Evolutionary conservation across 1,140 invertebrate species (phyloP), one percentile per base, ranked within the genome.

Genomic region (Myzus persicae): DNA sequence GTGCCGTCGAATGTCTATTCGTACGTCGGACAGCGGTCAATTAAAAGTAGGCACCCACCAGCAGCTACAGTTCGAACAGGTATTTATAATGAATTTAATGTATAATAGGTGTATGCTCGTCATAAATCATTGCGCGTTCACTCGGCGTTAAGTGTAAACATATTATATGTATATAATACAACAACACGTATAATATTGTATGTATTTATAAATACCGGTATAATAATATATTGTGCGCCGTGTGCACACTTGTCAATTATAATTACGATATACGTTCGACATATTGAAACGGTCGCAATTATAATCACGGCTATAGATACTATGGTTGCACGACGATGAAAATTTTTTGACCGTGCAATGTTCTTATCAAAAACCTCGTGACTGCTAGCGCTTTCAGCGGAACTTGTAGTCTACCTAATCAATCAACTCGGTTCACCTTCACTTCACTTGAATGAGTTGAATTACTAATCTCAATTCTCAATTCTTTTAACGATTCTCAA

Each of bases 121-220:
- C 84, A 31, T 87, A 87, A 87, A 87, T 87, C 84, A 87, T 87
- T 44, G 36, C 40, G 82, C 40, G 84, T n/a, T 87, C 26, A 44
- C 84, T 26, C 6, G 84, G 84, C n/a, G 84, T n/a, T 18, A 87
- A 76, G 59, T 76, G 59, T 76, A 76, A 76, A 76, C 59, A 76
- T n/a, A 76, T n/a, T n/a, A 76, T n/a, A 76, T n/a, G 31, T 67
- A 67, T 67, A 14, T 31, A 67, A 67, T 67, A 67, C n/a, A 67
- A 67, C 59, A 3, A 67, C 59, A 67, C 59, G 59, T 67, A 67
- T 67, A 11, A 11, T 59, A 67, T 4, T 14, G 26, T 59, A 31
- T 26, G 8, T 31, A n/a, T 67, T 31, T 14, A 31, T 31, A 59
- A 14, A 67, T n/a, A 67, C 59, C 11, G 31, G 0, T 67, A n/a